Percentiles rank a stretch among this genome's conserved stretches.
These are phyloP conservation scores for Pheosia gnoma DNA, from an alignment of 2,888 invertebrate species.

Conservation along the genomic window DNA sequence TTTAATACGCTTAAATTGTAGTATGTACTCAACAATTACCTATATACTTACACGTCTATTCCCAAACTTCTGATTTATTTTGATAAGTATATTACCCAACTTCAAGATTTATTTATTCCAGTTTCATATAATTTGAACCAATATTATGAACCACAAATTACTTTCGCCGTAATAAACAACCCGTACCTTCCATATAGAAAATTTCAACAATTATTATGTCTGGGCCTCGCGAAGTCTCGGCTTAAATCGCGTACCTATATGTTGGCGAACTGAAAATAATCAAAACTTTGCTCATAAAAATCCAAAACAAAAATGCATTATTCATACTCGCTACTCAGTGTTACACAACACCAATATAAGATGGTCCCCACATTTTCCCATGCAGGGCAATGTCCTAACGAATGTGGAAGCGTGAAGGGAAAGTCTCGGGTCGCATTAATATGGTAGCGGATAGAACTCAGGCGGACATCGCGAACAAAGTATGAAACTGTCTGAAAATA, in stretches of 20 bases:
- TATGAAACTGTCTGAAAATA: slow-evolving; percentile 81
- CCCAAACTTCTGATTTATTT: not conserved
- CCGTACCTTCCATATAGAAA: slow-evolving; percentile 40
- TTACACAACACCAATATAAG: slow-evolving; percentile 57
- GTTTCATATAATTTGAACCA: slow-evolving; percentile 20
- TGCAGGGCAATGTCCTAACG: slow-evolving; percentile 49
- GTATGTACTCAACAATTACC: not conserved
- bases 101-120: slow-evolving; percentile 21
- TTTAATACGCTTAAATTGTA: not conserved
- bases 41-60: not conserved
- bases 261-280: slow-evolving; percentile 82
- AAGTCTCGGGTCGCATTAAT: slow-evolving; percentile 55
- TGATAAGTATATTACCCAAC: slow-evolving; percentile 12
- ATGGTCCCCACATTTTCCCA: slow-evolving; percentile 46
- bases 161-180: slow-evolving; percentile 58
- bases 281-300: slow-evolving; percentile 84
- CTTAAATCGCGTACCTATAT: slow-evolving; percentile 68
- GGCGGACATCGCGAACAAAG: slow-evolving; percentile 74
- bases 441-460: slow-evolving; percentile 62
- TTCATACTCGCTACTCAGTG: slow-evolving; percentile 78
- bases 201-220: slow-evolving; percentile 68
- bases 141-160: slow-evolving; percentile 53
- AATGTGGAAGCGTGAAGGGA: slow-evolving; percentile 38
- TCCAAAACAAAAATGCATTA: slow-evolving; percentile 85
- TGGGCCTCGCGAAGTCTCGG: slow-evolving; percentile 58